Conservation (phyloP, 2,888 invertebrate genomes). For the Timandra comae region DNA sequence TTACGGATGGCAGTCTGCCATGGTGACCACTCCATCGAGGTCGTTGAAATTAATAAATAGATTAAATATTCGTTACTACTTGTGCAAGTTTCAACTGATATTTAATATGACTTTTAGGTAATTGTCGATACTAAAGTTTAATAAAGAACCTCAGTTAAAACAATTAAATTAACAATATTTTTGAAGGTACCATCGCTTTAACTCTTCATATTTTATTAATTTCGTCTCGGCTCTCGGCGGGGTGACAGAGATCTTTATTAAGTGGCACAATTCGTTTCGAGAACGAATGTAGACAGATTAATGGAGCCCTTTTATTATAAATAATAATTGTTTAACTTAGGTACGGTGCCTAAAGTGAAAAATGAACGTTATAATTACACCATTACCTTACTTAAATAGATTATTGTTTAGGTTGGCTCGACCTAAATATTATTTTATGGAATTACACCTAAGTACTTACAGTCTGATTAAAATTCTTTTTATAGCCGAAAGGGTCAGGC, state of each 20-base stretch:
- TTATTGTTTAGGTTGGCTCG: neutral
- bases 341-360: constrained; percentile 9
- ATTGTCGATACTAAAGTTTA: too few species aligned
- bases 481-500: too few species aligned
- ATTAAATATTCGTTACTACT: too few species aligned
- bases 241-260: constrained; percentile 43
- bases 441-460: too few species aligned
- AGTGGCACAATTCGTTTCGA: constrained; percentile 43
- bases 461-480: too few species aligned
- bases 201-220: constrained; percentile 11
- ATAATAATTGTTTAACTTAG: constrained; percentile 38
- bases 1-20: too few species aligned
- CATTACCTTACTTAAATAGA: constrained; percentile 4
- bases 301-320: constrained; percentile 40
- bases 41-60: too few species aligned
- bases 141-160: too few species aligned
- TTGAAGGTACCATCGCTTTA: constrained; percentile 17
- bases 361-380: constrained; percentile 18
- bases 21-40: too few species aligned
- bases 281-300: constrained; percentile 38
- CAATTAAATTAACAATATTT: constrained; percentile 16
- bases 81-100: too few species aligned
- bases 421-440: too few species aligned
- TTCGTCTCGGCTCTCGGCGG: constrained; percentile 19
- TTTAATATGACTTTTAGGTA: too few species aligned